A percentile compares a stretch with the other conserved stretches of the same genome.
phyloP scores from a whole-genome alignment of 1,140 invertebrate species.

The Cataglyphis hispanica region DNA sequence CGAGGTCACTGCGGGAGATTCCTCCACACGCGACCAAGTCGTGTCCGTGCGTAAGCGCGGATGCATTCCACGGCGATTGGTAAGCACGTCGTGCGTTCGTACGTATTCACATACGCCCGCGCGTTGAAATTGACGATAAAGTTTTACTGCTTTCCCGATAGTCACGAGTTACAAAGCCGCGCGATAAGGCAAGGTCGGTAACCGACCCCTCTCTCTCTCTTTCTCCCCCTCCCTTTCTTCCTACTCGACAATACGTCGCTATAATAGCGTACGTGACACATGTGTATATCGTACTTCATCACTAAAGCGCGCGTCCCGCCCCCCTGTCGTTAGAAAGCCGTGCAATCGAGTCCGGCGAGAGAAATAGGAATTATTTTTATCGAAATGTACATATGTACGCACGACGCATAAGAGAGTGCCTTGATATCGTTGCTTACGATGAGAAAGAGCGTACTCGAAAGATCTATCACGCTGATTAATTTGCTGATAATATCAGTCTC shows the following conservation, averaged over 20 bases:
- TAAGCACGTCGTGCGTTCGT: constrained; percentile 17
- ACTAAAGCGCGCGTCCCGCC: constrained; percentile 43
- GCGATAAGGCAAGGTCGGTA: constrained; percentile 79
- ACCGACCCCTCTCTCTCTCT: constrained; percentile 65
- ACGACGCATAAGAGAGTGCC: not conserved
- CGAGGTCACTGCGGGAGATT: not conserved
- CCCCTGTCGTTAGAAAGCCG: constrained; percentile 26
- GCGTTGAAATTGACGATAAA: constrained; percentile 71
- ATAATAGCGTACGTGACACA: constrained; percentile 57
- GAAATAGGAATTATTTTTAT: constrained; percentile 45
- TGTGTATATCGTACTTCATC: constrained; percentile 27
- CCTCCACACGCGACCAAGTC: constrained; percentile 2
- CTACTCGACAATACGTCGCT: constrained; percentile 43
- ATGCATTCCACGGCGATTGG: constrained; percentile 51
- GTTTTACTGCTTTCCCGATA: constrained; percentile 75
- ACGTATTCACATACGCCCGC: not conserved
- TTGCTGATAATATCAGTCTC: not conserved
- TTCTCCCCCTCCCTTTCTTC: constrained; percentile 36
- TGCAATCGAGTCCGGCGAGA: constrained; percentile 27
- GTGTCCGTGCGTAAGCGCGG: constrained; percentile 16
- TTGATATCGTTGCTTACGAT: not conserved
- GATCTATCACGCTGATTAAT: constrained; percentile 1
- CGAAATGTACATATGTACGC: not conserved
- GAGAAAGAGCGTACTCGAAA: not conserved
- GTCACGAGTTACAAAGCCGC: constrained; percentile 66